Evolutionary conservation across 2,113 vertebrate species (phyloP).

Genomic region (Porphyrio hochstetteri): DNA sequence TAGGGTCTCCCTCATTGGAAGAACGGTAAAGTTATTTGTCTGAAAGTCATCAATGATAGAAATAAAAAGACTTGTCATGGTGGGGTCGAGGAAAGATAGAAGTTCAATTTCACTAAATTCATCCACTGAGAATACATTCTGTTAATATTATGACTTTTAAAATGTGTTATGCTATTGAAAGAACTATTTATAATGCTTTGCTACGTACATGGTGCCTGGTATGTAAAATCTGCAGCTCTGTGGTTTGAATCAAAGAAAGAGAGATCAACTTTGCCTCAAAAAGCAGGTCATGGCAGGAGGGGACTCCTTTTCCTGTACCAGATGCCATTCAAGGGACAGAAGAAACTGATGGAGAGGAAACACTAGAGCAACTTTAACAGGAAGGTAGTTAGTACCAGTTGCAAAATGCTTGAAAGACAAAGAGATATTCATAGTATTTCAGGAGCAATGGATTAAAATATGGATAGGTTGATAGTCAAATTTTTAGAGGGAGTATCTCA

Average conservation of each 20-base stretch:
- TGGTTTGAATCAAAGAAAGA: not conserved
- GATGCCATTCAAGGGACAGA: not conserved
- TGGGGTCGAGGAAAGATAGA: not conserved
- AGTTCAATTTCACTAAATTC: slow-evolving; percentile 8
- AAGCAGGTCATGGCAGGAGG: not conserved
- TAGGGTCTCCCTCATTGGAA: not conserved
- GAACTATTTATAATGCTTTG: slow-evolving; percentile 7
- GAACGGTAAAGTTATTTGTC: not conserved
- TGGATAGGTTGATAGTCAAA: not conserved
- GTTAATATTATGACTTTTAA: slow-evolving; percentile 29
- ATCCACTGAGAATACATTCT: not conserved
- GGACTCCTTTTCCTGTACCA: not conserved
- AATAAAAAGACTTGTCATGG: not conserved
- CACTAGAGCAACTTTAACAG: not conserved
- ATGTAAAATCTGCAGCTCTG: not conserved
- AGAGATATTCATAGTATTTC: not conserved
- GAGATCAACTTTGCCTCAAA: not conserved
- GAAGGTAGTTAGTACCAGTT: not conserved
- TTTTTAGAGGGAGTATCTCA: not conserved
- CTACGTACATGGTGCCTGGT: not conserved
- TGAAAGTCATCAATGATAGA: not conserved
- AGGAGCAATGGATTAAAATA: not conserved
- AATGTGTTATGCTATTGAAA: not conserved
- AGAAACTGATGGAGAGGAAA: not conserved
- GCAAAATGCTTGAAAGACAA: not conserved